These are phyloP conservation scores for Acanthisitta chloris DNA, from an alignment of 2,113 vertebrate genomes.

Conservation along the genomic window DNA sequence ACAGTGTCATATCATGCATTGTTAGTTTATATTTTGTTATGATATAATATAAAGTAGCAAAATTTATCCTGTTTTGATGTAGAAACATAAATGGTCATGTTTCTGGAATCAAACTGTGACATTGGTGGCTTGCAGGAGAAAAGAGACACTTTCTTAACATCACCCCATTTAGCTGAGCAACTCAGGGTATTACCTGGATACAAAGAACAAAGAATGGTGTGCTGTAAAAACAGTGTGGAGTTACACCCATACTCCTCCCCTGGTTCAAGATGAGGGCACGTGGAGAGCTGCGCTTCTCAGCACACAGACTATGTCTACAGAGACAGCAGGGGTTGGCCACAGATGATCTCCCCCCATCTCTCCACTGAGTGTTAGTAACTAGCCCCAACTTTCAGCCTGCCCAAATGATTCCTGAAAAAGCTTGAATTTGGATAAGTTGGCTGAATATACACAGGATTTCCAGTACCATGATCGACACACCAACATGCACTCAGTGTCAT, in stretches of 20 bases:
- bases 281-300: background rate
- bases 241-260: background rate
- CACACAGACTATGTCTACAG: background rate
- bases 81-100: background rate
- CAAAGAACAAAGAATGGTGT: background rate
- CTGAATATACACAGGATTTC: background rate
- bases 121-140: background rate
- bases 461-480: background rate
- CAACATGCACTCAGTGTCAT: background rate
- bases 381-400: background rate
- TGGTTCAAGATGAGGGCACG: rapidly evolving
- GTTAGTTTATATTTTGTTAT: background rate
- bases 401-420: background rate
- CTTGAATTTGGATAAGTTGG: background rate
- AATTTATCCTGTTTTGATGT: background rate
- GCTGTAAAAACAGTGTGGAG: background rate
- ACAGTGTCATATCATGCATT: background rate
- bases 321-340: too few relatives aligned
- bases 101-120: background rate
- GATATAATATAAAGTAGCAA: background rate
- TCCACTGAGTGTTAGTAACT: background rate
- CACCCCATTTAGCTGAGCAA: background rate
- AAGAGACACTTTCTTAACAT: background rate
- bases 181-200: background rate
- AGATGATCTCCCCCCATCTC: background rate